Conservation (phyloP, 2,888 invertebrate genomes). For the Drosophila tripunctata region DNA sequence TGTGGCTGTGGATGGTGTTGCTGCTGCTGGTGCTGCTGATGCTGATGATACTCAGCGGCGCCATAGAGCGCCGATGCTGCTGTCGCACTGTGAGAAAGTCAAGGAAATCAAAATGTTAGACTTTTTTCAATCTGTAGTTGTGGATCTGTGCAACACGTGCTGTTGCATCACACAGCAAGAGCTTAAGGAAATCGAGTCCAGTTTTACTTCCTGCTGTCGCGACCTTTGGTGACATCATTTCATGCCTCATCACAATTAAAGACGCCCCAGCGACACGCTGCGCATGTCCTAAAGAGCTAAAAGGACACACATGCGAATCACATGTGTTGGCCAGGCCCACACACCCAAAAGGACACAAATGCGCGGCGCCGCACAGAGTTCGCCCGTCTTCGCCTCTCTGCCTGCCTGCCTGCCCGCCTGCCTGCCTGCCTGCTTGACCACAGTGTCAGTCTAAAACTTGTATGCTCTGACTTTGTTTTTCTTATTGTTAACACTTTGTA, state of each 20-base stretch:
- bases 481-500: constrained; percentile 72
- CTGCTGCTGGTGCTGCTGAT: constrained; percentile 25
- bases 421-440: constrained; percentile 23
- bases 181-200: constrained; percentile 20
- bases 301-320: constrained; percentile 71
- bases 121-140: constrained; percentile 2
- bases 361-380: constrained; percentile 32
- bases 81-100: constrained; percentile 54
- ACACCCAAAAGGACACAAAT: neutral
- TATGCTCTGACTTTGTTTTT: constrained; percentile 68
- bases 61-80: constrained; percentile 66
- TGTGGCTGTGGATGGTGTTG: constrained; percentile 32
- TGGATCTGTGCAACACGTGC: constrained; percentile 65
- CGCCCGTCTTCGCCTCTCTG: constrained; percentile 2
- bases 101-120: neutral
- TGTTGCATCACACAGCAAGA: constrained; percentile 70
- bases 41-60: constrained; percentile 65
- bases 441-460: constrained; percentile 4
- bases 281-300: constrained; percentile 12
- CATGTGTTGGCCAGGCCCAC: constrained; percentile 72
- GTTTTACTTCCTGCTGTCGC: constrained; percentile 68
- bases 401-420: constrained; percentile 11
- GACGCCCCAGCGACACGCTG: constrained; percentile 55
- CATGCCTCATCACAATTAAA: constrained; percentile 80
- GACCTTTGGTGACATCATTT: constrained; percentile 80